phyloP scores from a whole-genome alignment of 2,888 invertebrate genomes.

The Epinotia ramella region DNA sequence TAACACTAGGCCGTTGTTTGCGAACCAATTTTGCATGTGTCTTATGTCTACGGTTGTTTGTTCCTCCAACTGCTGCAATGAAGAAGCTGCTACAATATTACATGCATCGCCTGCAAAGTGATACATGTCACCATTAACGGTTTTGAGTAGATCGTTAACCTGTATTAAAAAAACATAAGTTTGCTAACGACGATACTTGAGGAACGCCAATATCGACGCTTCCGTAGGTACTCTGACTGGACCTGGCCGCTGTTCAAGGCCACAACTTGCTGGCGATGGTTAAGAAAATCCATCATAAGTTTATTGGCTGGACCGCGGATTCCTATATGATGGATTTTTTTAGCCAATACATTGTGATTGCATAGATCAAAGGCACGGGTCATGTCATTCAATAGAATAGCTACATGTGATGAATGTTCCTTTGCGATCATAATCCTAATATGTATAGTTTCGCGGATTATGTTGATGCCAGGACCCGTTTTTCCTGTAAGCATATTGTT shows the following conservation, averaged over 20 bases:
- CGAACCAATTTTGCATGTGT: background rate
- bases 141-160: background rate
- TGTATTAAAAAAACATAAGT: background rate
- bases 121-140: background rate
- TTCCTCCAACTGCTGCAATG: background rate
- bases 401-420: background rate
- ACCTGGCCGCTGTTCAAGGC: background rate
- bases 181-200: background rate
- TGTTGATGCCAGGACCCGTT: background rate
- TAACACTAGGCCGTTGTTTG: background rate
- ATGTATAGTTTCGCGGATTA: background rate
- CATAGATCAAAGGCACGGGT: too few relatives aligned
- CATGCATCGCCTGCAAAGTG: conserved; percentile 9
- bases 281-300: background rate
- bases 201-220: background rate
- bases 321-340: too few relatives aligned
- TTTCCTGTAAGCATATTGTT: conserved; percentile 1
- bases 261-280: background rate
- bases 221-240: background rate
- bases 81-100: background rate
- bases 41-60: background rate
- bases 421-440: background rate
- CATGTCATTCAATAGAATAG: background rate
- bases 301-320: conserved; percentile 1
- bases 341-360: too few relatives aligned